Evolutionary conservation across 1,140 invertebrate genomes (phyloP).

Genomic region (Chironomus striatipennis): DNA sequence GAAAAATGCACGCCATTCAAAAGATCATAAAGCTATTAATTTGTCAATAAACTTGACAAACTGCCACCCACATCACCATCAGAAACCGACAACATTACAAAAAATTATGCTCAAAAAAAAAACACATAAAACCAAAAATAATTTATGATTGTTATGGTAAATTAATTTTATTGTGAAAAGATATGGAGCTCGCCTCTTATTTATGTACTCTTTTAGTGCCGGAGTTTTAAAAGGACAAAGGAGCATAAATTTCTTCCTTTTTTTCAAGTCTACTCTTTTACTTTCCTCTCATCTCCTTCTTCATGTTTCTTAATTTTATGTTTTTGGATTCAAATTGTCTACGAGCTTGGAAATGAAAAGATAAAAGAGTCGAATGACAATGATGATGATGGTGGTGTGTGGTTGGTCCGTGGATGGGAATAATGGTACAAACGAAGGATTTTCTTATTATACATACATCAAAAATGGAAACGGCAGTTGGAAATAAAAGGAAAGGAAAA

Average conservation of each 20-base stretch:
- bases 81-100: not conserved
- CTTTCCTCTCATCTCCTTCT: not conserved
- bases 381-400: too few relatives aligned
- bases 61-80: too few relatives aligned
- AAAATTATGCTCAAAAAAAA: not conserved
- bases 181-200: slow-evolving; percentile 2
- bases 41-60: too few relatives aligned
- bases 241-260: not conserved
- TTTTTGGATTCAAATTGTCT: not conserved
- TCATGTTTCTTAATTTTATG: not conserved
- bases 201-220: not conserved
- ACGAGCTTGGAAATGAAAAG: not conserved
- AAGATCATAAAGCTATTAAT: too few relatives aligned
- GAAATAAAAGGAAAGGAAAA: too few relatives aligned
- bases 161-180: slow-evolving; percentile 22
- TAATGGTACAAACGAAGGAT: too few relatives aligned
- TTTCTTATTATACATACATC: too few relatives aligned
- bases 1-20: too few relatives aligned
- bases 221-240: not conserved
- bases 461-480: too few relatives aligned
- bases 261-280: not conserved
- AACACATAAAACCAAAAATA: slow-evolving; percentile 6
- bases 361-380: not conserved
- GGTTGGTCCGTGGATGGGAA: too few relatives aligned
- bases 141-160: slow-evolving; percentile 20